Base-by-base conservation (phyloP, 2,113 vertebrate genomes). In the Artemisiospiza belli region DNA sequence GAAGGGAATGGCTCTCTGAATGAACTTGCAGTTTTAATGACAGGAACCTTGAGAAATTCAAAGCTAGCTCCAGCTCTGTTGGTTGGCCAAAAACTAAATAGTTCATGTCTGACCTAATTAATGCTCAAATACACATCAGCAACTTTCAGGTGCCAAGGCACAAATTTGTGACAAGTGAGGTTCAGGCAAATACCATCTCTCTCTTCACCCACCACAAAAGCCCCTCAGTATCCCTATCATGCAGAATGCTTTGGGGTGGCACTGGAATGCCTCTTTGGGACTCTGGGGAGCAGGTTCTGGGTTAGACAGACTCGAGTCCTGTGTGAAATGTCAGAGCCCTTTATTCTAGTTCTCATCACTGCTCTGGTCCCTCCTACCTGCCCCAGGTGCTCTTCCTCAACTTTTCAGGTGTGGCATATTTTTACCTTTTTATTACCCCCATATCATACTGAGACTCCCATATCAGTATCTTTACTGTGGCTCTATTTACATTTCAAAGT, bases 401-500 rank as follows among this genome's bases (percentile, higher is more conserved):
- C 70, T 57, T 46, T 81, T n/a, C 30, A 55, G 49, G 43, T 0
- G 1, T 67, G 58, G 19, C 63, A 70, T 35, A 11, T 43, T 77
- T 90, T 66, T 43, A 74, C 39, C 33, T 55, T 35, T 78, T 68
- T 54, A 54, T 72, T 66, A 69, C 33, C 16, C 33, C 54, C 39
- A 2, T 19, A 28, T 61, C 27, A 46, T 58, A 35, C 57, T 58
- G 57, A 35, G 62, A 73, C 37, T 19, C 33, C 58, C 35, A 2
- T 21, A 25, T 61, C 35, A 54, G n/a, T 17, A 44, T 58, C 39
- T 13, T 66, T 57, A 35, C 13, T 69, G 49, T 35, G 44, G 52
- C 76, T 72, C 31, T 57, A 61, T 92, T 95, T 92, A 75, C 62
- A 82, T 75, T 79, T 94, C 83, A 64, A 75, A 89, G 83, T 2